These are phyloP conservation scores for Merops nubicus DNA, from an alignment of 2,113 vertebrate genomes.

Conservation along the genomic window DNA sequence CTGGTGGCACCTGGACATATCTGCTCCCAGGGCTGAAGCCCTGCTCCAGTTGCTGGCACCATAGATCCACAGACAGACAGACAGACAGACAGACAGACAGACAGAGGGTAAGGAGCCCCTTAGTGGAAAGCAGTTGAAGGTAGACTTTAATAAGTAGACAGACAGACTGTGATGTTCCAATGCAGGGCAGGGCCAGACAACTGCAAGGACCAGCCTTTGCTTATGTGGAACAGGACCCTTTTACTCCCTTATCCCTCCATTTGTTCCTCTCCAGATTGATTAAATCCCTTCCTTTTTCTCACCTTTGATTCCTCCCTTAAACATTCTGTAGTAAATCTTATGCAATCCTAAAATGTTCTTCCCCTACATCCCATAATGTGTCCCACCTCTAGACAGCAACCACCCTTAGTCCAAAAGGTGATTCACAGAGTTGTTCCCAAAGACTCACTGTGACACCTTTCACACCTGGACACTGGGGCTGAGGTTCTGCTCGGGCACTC, in stretches of 20 bases:
- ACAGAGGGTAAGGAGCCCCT: no score
- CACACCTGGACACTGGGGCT: not conserved
- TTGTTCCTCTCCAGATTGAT: not conserved
- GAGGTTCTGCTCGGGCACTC: not conserved
- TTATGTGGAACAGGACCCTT: not conserved
- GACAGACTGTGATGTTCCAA: not conserved
- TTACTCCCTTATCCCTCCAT: not conserved
- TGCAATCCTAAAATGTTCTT: not conserved
- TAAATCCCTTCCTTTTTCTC: not conserved
- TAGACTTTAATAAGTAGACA: not conserved
- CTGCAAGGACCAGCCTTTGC: not conserved
- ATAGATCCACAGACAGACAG: not conserved
- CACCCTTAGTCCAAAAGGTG: not conserved
- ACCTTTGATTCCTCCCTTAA: not conserved
- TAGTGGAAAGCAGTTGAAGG: not conserved
- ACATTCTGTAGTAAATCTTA: not conserved
- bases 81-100: not conserved
- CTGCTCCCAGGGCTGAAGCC: not conserved
- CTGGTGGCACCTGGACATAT: rapidly evolving
- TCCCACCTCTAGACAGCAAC: not conserved
- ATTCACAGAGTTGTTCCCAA: not conserved
- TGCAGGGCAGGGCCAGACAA: not conserved
- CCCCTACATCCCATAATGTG: not conserved
- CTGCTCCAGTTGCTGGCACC: not conserved
- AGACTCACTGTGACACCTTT: not conserved